Percentiles rank a stretch among this genome's conserved stretches.
Conservation (phyloP, 2,113 vertebrate genomes). For the Monopterus albus region DNA sequence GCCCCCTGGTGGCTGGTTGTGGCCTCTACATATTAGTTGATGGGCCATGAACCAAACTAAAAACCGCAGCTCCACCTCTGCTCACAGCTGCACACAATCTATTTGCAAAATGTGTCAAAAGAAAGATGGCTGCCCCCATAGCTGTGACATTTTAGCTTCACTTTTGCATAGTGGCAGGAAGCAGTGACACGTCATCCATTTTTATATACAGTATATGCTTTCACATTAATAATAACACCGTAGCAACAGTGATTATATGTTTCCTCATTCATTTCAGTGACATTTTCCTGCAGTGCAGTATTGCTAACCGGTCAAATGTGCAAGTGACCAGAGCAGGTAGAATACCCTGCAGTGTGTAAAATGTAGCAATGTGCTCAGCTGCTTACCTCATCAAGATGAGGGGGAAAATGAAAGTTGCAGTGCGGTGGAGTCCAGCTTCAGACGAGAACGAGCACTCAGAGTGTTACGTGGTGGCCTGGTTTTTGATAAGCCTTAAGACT, state of each 20-base stretch:
- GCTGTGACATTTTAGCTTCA: too few relatives aligned
- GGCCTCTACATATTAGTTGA: too few relatives aligned
- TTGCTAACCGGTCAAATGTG: not conserved
- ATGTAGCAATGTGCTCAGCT: constrained; percentile 8
- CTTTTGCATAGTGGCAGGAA: too few relatives aligned
- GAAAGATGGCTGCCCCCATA: too few relatives aligned
- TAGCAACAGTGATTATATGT: not conserved
- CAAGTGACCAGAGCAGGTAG: not conserved
- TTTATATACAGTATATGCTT: too few relatives aligned
- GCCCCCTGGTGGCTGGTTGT: too few relatives aligned
- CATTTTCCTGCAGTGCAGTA: not conserved
- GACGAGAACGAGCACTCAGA: too few relatives aligned
- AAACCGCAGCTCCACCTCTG: too few relatives aligned
- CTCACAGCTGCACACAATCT: too few relatives aligned
- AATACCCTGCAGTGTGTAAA: not conserved
- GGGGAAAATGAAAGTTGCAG: not conserved
- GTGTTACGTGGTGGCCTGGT: not conserved
- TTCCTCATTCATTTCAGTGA: not conserved
- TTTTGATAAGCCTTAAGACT: not conserved
- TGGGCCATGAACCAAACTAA: too few relatives aligned
- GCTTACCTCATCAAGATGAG: not conserved
- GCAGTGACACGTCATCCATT: too few relatives aligned
- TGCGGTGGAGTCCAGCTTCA: not conserved
- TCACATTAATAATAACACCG: not conserved
- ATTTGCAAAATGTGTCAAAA: too few relatives aligned